These are phyloP conservation scores for Neodon shergylaensis DNA, from an alignment of 2,113 vertebrate genomes.

Conservation along the genomic window DNA sequence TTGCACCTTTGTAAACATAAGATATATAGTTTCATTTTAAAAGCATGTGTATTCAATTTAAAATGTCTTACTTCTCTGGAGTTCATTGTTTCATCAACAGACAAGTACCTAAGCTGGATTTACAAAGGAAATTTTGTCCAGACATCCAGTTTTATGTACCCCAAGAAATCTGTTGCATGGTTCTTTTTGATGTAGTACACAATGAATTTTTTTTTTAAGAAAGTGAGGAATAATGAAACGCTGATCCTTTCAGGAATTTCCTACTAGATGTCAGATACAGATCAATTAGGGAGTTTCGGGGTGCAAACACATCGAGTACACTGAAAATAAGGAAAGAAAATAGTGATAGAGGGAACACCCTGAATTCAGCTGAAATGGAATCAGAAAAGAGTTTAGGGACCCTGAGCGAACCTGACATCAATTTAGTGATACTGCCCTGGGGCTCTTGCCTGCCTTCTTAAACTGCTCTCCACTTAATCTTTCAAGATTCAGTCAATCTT, in stretches of 20 bases:
- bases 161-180: background rate
- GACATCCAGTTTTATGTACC: background rate
- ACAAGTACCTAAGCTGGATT: background rate
- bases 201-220: background rate
- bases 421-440: background rate
- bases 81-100: constrained; percentile 45
- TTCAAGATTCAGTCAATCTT: background rate
- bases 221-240: background rate
- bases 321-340: background rate
- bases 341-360: background rate
- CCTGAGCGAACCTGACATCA: constrained; percentile 17
- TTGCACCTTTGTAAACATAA: background rate
- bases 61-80: constrained; percentile 14
- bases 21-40: background rate
- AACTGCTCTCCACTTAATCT: background rate
- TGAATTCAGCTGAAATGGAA: constrained; percentile 7
- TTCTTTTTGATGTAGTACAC: background rate
- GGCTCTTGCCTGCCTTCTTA: background rate
- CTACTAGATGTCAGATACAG: constrained; percentile 36
- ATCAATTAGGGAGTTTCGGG: background rate
- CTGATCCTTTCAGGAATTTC: background rate
- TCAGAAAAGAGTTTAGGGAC: background rate
- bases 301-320: background rate
- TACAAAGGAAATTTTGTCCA: background rate
- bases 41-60: constrained; percentile 44